Percentiles rank a stretch among this genome's conserved stretches.
Evolutionary conservation across 2,797 vertebrate genomes (phyloP).

Genomic region (Muraenolepis orangiensis): DNA sequence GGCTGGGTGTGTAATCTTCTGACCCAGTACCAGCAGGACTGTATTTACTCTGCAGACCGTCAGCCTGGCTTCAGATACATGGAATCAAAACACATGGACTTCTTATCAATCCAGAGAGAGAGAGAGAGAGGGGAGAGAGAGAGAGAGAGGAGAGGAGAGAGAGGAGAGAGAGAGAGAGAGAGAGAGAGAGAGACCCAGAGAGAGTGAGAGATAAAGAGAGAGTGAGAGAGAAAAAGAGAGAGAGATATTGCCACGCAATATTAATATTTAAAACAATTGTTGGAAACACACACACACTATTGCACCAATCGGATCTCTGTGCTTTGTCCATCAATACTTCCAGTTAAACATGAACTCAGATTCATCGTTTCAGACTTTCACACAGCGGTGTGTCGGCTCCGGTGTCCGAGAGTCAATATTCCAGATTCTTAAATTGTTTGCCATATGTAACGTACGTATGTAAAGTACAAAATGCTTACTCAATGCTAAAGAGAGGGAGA

Average conservation of each 20-base stretch:
- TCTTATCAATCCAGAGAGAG: slow-evolving; percentile 38
- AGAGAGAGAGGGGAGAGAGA: slow-evolving; percentile 10
- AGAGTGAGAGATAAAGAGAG: neutral
- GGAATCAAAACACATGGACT: slow-evolving; percentile 55
- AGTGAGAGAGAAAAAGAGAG: too few relatives aligned
- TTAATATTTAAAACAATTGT: neutral
- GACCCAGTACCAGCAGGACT: slow-evolving; percentile 72
- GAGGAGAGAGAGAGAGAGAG: neutral
- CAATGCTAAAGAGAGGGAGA: too few relatives aligned
- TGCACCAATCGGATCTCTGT: neutral
- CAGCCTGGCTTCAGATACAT: slow-evolving; percentile 46
- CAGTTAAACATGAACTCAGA: neutral
- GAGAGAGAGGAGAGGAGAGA: slow-evolving; percentile 1
- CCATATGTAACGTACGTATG: too few relatives aligned
- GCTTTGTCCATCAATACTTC: neutral
- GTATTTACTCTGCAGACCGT: slow-evolving; percentile 61
- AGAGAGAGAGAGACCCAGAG: slow-evolving; percentile 13
- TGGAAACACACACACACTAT: neutral
- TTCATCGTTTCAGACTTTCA: neutral
- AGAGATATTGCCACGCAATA: neutral
- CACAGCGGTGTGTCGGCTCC: too few relatives aligned
- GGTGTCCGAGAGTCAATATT: too few relatives aligned
- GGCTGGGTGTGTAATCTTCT: slow-evolving; percentile 60
- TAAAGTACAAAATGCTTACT: too few relatives aligned
- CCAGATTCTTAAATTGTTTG: too few relatives aligned